Conservation (phyloP, 2,888 invertebrate genomes). For the Busseola fusca region DNA sequence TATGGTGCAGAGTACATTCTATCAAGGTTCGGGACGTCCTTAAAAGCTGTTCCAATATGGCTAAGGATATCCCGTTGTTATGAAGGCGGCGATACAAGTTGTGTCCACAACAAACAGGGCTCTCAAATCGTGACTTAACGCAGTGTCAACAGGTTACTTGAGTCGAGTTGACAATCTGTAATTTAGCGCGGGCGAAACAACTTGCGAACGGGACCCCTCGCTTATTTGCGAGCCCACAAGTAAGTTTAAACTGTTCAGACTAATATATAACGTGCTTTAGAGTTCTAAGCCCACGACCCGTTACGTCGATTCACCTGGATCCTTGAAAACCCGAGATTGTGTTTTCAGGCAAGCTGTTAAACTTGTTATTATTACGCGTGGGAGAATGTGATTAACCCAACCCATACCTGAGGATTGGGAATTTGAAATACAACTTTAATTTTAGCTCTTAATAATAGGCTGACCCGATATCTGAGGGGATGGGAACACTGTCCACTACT, state of each 20-base stretch:
- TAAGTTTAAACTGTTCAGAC: conserved; percentile 83
- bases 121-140: conserved; percentile 78
- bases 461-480: conserved; percentile 31
- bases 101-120: conserved; percentile 76
- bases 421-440: conserved; percentile 52
- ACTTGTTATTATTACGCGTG: conserved; percentile 51
- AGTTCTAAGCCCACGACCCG: conserved; percentile 73
- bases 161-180: conserved; percentile 85
- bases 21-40: conserved; percentile 46
- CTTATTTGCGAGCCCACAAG: conserved; percentile 83
- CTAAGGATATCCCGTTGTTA: conserved; percentile 65
- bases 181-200: conserved; percentile 82
- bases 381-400: conserved; percentile 54
- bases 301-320: conserved; percentile 73
- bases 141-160: conserved; percentile 87
- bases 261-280: conserved; percentile 81
- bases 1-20: conserved; percentile 18
- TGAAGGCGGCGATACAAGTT: conserved; percentile 69
- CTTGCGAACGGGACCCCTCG: conserved; percentile 78
- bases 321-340: conserved; percentile 67
- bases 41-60: conserved; percentile 66
- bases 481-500: conserved; percentile 21
- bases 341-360: conserved; percentile 64
- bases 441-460: conserved; percentile 35
- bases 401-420: conserved; percentile 43